Percentiles rank a stretch among this genome's conserved stretches.
Evolutionary conservation across 2,113 vertebrate genomes (phyloP).

Genomic region (Epinephelus fuscoguttatus): DNA sequence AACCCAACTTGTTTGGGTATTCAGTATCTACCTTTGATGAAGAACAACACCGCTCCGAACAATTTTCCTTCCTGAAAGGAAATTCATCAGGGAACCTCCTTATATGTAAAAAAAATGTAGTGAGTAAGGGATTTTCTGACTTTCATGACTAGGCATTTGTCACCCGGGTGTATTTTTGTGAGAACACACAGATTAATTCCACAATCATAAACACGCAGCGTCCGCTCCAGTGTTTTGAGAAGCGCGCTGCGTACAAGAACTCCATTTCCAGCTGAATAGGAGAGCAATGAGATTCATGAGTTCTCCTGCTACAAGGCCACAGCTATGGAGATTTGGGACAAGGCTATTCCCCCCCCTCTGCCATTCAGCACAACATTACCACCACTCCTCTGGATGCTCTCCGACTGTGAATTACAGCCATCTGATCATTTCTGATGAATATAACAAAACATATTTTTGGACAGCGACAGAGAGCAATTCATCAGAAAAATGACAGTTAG

Average conservation of each 20-base stretch:
- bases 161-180: conserved; percentile 49
- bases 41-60: conserved; percentile 10
- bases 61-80: conserved; percentile 30
- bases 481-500: conserved; percentile 18
- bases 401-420: conserved; percentile 54
- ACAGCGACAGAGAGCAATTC: conserved; percentile 6
- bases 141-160: conserved; percentile 63
- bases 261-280: conserved; percentile 72
- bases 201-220: conserved; percentile 57
- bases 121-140: conserved; percentile 53
- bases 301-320: conserved; percentile 70
- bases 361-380: conserved; percentile 56
- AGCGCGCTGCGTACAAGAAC: conserved; percentile 35
- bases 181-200: conserved; percentile 60
- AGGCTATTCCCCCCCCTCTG: conserved; percentile 50
- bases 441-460: conserved; percentile 24
- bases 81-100: conserved; percentile 35
- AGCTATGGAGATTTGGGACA: conserved; percentile 72
- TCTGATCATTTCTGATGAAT: conserved; percentile 44
- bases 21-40: conserved; percentile 8
- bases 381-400: conserved; percentile 30
- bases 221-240: conserved; percentile 59
- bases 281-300: conserved; percentile 82
- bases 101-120: conserved; percentile 33
- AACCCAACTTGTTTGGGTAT: background rate